These are phyloP conservation scores for Gallinago solitaria DNA, from an alignment of 2,797 vertebrate species.

Conservation along the genomic window DNA sequence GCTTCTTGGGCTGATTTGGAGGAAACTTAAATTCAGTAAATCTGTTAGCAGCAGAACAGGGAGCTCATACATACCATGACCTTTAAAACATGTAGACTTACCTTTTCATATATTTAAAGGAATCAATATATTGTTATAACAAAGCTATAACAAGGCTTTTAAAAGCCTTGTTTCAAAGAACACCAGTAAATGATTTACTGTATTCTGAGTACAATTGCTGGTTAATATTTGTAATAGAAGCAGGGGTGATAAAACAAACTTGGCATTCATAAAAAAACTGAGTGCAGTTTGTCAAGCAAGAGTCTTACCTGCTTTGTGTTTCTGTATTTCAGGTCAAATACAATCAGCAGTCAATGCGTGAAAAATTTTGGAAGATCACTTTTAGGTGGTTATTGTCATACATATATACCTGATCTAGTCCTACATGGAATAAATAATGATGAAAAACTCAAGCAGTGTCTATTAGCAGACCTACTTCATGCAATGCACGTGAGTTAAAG, in stretches of 20 bases:
- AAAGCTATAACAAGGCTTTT: neutral
- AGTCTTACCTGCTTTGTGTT: neutral
- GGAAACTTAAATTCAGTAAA: neutral
- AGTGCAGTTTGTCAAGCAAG: neutral
- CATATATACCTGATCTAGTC: slow-evolving; percentile 86
- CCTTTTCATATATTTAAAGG: neutral
- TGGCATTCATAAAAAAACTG: neutral
- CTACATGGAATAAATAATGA: slow-evolving; percentile 84
- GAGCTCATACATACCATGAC: neutral
- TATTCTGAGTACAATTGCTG: neutral
- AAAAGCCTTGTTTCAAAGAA: neutral
- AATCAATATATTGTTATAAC: neutral
- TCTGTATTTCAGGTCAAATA: slow-evolving; percentile 77
- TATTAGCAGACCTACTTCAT: slow-evolving; percentile 82
- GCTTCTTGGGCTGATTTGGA: neutral
- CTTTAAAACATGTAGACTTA: neutral
- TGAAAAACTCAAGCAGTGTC: slow-evolving; percentile 82
- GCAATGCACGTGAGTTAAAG: slow-evolving; percentile 81
- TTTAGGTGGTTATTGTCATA: slow-evolving; percentile 85
- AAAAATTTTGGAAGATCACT: slow-evolving; percentile 87
- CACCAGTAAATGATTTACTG: neutral
- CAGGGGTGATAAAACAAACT: neutral
- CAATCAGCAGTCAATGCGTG: slow-evolving; percentile 77
- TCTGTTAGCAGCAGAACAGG: neutral
- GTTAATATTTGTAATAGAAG: neutral